Evolutionary conservation across 1,140 invertebrate genomes (phyloP).

Genomic region (Dermatophagoides farinae): DNA sequence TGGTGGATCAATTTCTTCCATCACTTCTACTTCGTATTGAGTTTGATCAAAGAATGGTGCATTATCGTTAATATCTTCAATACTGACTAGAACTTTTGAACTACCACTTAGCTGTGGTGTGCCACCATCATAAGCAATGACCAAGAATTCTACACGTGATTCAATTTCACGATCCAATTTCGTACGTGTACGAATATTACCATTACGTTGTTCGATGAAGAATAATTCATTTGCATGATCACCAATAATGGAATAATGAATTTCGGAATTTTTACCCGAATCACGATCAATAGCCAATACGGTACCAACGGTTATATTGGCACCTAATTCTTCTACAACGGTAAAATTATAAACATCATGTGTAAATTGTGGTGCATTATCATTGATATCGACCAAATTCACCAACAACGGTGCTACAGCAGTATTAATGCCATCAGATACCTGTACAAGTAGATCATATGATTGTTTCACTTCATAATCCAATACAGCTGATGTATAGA

Average conservation of each 20-base stretch:
- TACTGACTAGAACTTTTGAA: slow-evolving; percentile 39
- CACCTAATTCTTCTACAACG: slow-evolving; percentile 20
- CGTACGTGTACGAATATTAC: slow-evolving; percentile 25
- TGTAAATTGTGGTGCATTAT: slow-evolving; percentile 26
- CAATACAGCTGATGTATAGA: slow-evolving; percentile 20
- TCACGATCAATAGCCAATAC: slow-evolving; percentile 62
- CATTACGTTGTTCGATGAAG: slow-evolving; percentile 25
- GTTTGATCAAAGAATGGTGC: slow-evolving; percentile 20
- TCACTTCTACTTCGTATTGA: slow-evolving; percentile 19
- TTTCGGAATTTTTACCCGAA: slow-evolving; percentile 73
- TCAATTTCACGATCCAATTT: slow-evolving; percentile 22
- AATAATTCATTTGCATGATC: slow-evolving; percentile 24
- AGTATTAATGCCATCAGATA: slow-evolving; percentile 23
- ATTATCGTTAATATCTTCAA: slow-evolving; percentile 35
- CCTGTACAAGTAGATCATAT: slow-evolving; percentile 22
- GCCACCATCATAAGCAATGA: slow-evolving; percentile 28
- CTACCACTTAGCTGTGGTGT: slow-evolving; percentile 22
- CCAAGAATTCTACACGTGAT: slow-evolving; percentile 27
- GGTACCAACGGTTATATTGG: slow-evolving; percentile 20
- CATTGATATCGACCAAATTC: slow-evolving; percentile 29
- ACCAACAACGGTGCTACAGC: slow-evolving; percentile 25
- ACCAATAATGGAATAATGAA: slow-evolving; percentile 62
- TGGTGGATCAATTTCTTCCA: slow-evolving; percentile 23
- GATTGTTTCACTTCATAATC: slow-evolving; percentile 21
- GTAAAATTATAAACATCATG: slow-evolving; percentile 25